These are phyloP conservation scores for Thalassaphorura encarpata DNA, from an alignment of 1,140 invertebrate genomes.

Conservation along the genomic window DNA sequence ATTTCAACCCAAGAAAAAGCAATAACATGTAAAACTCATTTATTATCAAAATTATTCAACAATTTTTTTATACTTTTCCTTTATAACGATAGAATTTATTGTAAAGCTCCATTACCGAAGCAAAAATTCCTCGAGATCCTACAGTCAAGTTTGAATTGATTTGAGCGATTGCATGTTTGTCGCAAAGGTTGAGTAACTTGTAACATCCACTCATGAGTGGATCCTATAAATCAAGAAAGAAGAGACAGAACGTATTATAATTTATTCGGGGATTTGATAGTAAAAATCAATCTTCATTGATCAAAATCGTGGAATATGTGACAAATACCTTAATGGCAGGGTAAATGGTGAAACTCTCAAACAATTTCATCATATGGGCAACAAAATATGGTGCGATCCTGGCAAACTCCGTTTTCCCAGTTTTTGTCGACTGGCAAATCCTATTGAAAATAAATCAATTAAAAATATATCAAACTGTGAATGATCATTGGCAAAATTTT, in stretches of 20 bases:
- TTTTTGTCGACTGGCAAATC: constrained; percentile 27
- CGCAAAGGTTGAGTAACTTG: constrained; percentile 39
- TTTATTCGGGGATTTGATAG: background rate
- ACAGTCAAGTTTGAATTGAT: constrained; percentile 37
- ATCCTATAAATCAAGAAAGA: constrained; percentile 34
- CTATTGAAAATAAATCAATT: constrained; percentile 9
- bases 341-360: constrained; percentile 38
- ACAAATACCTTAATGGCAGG: constrained; percentile 40
- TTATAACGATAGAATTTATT: constrained; percentile 42
- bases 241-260: background rate
- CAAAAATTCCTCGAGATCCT: constrained; percentile 40
- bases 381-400: constrained; percentile 39
- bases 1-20: too few relatives aligned
- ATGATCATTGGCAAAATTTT: background rate
- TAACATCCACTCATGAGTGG: constrained; percentile 37
- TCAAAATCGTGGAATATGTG: background rate
- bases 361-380: constrained; percentile 39
- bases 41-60: constrained; percentile 3
- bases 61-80: constrained; percentile 39
- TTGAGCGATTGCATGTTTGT: constrained; percentile 39
- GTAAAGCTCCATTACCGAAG: constrained; percentile 37
- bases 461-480: background rate
- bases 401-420: constrained; percentile 36
- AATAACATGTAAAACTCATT: too few relatives aligned
- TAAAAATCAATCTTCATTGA: background rate